Evolutionary conservation across 2,113 vertebrate species (phyloP).

Genomic region (Glaucidium brasilianum): DNA sequence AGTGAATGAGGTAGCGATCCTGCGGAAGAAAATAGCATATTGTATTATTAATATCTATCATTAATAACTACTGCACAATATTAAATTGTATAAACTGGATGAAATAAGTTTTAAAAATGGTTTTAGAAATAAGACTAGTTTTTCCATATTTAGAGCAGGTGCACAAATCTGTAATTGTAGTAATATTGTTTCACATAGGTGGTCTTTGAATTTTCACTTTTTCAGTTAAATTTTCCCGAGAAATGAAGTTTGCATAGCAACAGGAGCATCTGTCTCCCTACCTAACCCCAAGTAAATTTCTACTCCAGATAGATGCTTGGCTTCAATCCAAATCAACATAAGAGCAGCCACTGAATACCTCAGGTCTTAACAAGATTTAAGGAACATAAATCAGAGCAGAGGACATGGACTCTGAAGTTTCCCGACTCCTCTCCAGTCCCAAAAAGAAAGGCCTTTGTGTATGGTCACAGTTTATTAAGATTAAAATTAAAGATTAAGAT

Average conservation of each 20-base stretch:
- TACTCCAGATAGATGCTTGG: not conserved
- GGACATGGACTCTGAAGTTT: not conserved
- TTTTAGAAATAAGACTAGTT: not conserved
- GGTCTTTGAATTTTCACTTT: not conserved
- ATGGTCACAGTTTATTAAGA: not conserved
- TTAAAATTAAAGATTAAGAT: too few species aligned
- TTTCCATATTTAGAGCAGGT: not conserved
- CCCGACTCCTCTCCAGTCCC: not conserved
- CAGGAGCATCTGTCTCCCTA: not conserved
- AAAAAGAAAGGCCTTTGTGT: not conserved
- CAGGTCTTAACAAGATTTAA: not conserved
- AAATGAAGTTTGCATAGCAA: not conserved
- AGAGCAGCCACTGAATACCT: not conserved
- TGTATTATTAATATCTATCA: not conserved
- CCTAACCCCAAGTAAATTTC: not conserved
- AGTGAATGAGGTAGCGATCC: not conserved
- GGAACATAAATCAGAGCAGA: not conserved
- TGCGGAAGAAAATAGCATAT: not conserved
- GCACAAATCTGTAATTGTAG: not conserved
- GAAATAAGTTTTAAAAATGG: too few species aligned
- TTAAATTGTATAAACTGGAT: not conserved
- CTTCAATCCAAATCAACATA: not conserved
- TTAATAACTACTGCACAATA: not conserved
- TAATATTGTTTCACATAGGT: not conserved
- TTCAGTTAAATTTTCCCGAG: not conserved